phyloP scores from a whole-genome alignment of 2,797 vertebrate genomes.

The Periparus ater region DNA sequence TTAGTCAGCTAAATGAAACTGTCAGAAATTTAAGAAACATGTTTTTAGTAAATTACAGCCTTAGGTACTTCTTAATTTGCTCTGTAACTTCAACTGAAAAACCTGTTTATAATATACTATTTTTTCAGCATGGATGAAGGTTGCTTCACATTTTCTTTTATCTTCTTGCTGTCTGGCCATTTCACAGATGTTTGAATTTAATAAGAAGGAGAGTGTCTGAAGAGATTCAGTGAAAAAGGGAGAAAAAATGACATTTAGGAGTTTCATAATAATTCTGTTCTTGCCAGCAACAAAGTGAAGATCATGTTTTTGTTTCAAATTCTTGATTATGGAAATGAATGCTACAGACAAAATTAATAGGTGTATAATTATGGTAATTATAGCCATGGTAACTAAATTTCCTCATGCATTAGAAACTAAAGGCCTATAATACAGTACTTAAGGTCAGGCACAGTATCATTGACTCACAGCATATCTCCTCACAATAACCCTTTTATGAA shows the following conservation, averaged over 20 bases:
- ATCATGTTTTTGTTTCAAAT: conserved; percentile 68
- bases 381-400: conserved; percentile 72
- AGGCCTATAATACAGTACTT: neutral
- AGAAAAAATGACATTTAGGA: conserved; percentile 67
- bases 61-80: conserved; percentile 76
- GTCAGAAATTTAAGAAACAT: conserved; percentile 73
- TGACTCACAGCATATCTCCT: conserved; percentile 13
- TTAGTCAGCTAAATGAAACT: conserved; percentile 79
- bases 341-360: conserved; percentile 73
- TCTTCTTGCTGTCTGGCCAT: conserved; percentile 67
- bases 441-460: conserved; percentile 39
- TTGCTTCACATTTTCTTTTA: conserved; percentile 71
- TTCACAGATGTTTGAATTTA: conserved; percentile 76
- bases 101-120: conserved; percentile 71
- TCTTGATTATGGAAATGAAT: conserved; percentile 74
- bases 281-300: conserved; percentile 53
- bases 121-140: conserved; percentile 74
- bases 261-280: conserved; percentile 73
- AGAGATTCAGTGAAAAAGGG: conserved; percentile 67
- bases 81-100: conserved; percentile 70
- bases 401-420: conserved; percentile 53
- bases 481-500: conserved; percentile 30
- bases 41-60: conserved; percentile 76
- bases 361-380: conserved; percentile 77
- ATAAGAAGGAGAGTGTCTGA: conserved; percentile 59